Evolutionary conservation across 2,797 vertebrate species (phyloP), one percentile per base, ranked within the genome.

Genomic region (Agapornis canus): DNA sequence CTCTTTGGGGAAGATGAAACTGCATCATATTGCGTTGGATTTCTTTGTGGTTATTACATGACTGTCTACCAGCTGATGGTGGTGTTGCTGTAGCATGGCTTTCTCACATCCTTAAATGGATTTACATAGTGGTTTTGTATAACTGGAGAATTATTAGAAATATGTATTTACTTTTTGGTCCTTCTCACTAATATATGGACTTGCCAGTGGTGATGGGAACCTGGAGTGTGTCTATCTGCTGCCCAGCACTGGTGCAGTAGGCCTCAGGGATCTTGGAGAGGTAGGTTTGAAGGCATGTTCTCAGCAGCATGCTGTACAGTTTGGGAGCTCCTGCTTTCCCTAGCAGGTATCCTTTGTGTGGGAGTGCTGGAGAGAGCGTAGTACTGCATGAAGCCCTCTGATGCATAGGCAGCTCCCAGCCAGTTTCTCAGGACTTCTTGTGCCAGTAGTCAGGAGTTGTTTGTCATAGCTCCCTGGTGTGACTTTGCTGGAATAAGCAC

Each of bases 161-260:
- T 20, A 17, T 7, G 1, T 48, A 12, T 61, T 73, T 79, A 61
- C n/a, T 45, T 69, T 37, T 39, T 56, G 17, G 37, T 49, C 20
- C 48, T 69, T 49, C 48, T 69, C 27, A 11, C 23, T 56, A 5
- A 29, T 49, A 23, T 18, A 57, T 43, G 10, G n/a, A 56, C n/a
- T 75, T 69, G 48, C 23, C 56, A 45, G 48, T 43, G 42, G 42
- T 60, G 68, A 18, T 20, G 42, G 43, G 54, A 13, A 23, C 22
- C 47, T 49, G 61, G 13, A 47, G 56, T 35, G 35, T 8, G 19
- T 49, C 75, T 42, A 3, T 19, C 32, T n/a, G 48, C 40, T 1
- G 2, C 37, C 22, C 35, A 49, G 48, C 54, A 26, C n/a, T 2
- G 3, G 13, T 45, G 40, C 0, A 1, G 17, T 29, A 71, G 47